Evolutionary conservation across 2,888 invertebrate species (phyloP), one percentile per base, ranked within the genome.

Genomic region (Drosophila niveifrons): DNA sequence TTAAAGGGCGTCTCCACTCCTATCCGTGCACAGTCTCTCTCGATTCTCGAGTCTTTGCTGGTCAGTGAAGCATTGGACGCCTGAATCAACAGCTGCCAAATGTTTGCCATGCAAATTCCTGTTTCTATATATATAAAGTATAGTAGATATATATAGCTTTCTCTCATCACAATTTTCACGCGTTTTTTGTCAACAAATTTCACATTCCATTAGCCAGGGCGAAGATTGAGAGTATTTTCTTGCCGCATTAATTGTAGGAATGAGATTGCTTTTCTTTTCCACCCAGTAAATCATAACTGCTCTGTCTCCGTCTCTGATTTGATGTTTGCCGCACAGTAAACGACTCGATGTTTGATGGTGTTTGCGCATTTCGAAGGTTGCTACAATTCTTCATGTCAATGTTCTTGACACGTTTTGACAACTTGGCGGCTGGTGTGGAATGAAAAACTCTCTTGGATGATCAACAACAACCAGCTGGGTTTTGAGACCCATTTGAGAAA

Each of bases 31-130:
- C 44, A 44, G 55, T 36, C 11, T 44, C 44, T 31, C 34, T 23
- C 23, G 23, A 23, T 23, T 23, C 6, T 23, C 23, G 23, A 15
- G 29, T 31, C 23, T 66, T 71, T 67, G 71, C 28, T 78, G 80
- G 41, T 67, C 79, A 82, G 51, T 85, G 82, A 84, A 82, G 82
- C 88, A 79, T 76, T 74, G 55, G 70, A 67, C 52, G 68, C 64
- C 58, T 65, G 80, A 75, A 83, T 83, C 83, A 83, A 83, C 88
- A 88, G 83, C 87, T 88, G 83, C 75, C 84, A 73, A 75, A 48
- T 29, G 69, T 64, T 61, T 65, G 83, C 63, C 78, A 83, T 66
- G 79, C 88, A 83, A 83, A 88, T 83, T 86, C 31, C 31, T 9
- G 9, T 31, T 9, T 31, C 9, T 31, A 31, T 31, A 31, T 31